These are phyloP conservation scores for Zele albiditarsus DNA, from an alignment of 2,888 invertebrate species.

Conservation along the genomic window DNA sequence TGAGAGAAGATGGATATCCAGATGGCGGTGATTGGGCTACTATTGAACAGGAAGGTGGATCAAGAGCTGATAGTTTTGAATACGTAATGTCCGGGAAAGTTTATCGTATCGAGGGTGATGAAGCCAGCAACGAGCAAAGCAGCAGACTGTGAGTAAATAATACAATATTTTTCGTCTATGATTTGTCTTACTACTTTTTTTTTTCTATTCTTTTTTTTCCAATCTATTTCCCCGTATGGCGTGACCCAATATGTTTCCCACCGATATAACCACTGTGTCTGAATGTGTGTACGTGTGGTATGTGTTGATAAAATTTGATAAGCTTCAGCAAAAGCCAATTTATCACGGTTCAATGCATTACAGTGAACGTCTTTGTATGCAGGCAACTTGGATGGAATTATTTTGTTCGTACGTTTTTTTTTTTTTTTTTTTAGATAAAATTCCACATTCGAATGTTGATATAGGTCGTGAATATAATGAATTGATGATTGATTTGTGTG, in stretches of 20 bases:
- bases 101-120: slow-evolving; percentile 98
- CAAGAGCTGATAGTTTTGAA: slow-evolving; percentile 97
- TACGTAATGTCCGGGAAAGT: slow-evolving; percentile 99
- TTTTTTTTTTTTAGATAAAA: neutral
- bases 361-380: slow-evolving; percentile 9
- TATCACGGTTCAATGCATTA: slow-evolving; percentile 23
- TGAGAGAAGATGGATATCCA: slow-evolving; percentile 96
- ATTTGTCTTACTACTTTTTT: neutral
- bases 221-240: too few species aligned
- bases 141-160: slow-evolving; percentile 80
- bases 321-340: slow-evolving; percentile 10
- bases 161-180: slow-evolving; percentile 3
- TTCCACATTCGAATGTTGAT: neutral
- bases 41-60: slow-evolving; percentile 85
- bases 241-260: neutral
- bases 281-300: neutral
- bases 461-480: slow-evolving; percentile 28
- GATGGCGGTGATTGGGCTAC: slow-evolving; percentile 96
- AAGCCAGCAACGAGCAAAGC: slow-evolving; percentile 88
- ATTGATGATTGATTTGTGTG: slow-evolving; percentile 10
- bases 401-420: neutral
- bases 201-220: neutral
- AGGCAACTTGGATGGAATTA: neutral
- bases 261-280: neutral
- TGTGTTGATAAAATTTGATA: slow-evolving; percentile 25